Evolutionary conservation across 2,797 vertebrate species (phyloP).

Genomic region (Tapirus indicus): DNA sequence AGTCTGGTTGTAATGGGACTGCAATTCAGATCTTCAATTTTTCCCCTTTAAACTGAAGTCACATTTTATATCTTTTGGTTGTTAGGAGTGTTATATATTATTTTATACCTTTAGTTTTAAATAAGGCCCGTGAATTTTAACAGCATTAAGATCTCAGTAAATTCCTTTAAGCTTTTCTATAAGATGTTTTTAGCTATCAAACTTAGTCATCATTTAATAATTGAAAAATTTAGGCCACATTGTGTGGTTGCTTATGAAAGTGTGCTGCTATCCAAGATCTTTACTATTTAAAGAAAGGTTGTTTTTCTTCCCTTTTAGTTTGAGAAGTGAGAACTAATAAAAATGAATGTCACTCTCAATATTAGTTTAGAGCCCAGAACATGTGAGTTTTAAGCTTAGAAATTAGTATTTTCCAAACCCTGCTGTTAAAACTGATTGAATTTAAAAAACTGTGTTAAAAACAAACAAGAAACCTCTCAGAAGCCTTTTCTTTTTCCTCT

Average conservation of each 20-base stretch:
- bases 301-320: constrained; percentile 19
- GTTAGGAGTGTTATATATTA: background rate
- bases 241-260: background rate
- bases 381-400: constrained; percentile 45
- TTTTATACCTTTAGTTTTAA: constrained; percentile 36
- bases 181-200: constrained; percentile 2
- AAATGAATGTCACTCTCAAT: constrained; percentile 6
- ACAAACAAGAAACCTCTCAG: background rate
- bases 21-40: constrained; percentile 15
- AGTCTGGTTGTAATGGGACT: background rate
- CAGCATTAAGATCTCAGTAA: background rate
- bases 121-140: constrained; percentile 28
- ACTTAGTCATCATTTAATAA: constrained; percentile 2
- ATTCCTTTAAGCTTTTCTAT: constrained; percentile 22
- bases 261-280: background rate
- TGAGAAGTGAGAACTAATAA: constrained; percentile 51
- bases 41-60: constrained; percentile 14
- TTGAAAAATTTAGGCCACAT: background rate
- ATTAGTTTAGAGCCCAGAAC: background rate
- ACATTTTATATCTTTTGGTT: constrained; percentile 12
- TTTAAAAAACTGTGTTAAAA: constrained; percentile 9
- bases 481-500: background rate
- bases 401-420: constrained; percentile 44
- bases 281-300: constrained; percentile 27
- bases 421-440: background rate